A percentile compares a stretch with the other conserved stretches of the same genome.
These are phyloP conservation scores for Campoplex capitator DNA, from an alignment of 2,888 invertebrate species.

Conservation along the genomic window DNA sequence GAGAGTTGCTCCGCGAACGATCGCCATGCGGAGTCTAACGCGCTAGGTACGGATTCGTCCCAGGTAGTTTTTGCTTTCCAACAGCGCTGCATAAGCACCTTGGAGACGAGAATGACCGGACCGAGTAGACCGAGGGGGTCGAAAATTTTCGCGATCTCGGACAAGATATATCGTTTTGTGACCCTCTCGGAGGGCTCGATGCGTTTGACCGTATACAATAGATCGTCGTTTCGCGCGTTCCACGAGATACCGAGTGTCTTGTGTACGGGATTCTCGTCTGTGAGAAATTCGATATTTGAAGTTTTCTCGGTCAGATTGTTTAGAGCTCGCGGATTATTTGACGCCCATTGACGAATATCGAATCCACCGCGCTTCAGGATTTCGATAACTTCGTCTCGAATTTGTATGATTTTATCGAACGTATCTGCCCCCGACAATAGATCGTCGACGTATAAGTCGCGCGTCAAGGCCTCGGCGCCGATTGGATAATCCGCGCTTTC, in stretches of 20 bases:
- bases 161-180: constrained; percentile 48
- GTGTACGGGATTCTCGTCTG: constrained; percentile 56
- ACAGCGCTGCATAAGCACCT: constrained; percentile 30
- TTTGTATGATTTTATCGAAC: constrained; percentile 63
- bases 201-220: constrained; percentile 48
- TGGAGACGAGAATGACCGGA: constrained; percentile 20
- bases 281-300: constrained; percentile 49
- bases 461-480: constrained; percentile 46
- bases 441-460: constrained; percentile 71
- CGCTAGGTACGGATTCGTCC: constrained; percentile 35
- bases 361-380: constrained; percentile 72
- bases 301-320: constrained; percentile 37
- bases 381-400: constrained; percentile 64
- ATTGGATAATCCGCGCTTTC: constrained; percentile 60
- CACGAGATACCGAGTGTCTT: constrained; percentile 57
- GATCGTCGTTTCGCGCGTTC: constrained; percentile 52
- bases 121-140: constrained; percentile 36
- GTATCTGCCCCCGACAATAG: constrained; percentile 67
- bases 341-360: constrained; percentile 73
- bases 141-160: constrained; percentile 43
- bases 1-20: constrained; percentile 34
- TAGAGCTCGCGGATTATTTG: constrained; percentile 59
- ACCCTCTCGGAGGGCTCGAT: constrained; percentile 34
- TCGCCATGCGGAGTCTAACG: constrained; percentile 26
- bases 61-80: constrained; percentile 33